Evolutionary conservation across 2,113 vertebrate species (phyloP).

Genomic region (Trochalopteron elliotii): DNA sequence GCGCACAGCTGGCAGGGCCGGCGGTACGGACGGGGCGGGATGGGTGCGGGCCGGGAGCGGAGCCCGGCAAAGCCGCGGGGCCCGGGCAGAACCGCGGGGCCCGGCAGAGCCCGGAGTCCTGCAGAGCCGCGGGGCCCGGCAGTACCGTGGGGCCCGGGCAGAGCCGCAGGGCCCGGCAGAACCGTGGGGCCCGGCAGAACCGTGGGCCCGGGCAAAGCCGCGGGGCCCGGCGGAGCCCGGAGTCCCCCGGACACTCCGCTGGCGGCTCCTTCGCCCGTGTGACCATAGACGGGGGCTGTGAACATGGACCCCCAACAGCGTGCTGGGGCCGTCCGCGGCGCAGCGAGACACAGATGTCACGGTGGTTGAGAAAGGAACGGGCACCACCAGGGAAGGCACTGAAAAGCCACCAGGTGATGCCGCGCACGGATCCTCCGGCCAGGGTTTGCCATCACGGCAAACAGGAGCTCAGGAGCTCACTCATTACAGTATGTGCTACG

Average conservation of each 20-base stretch:
- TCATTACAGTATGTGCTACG: fast-evolving
- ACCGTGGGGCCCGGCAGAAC: no score
- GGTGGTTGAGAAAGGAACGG: fast-evolving
- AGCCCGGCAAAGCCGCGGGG: no score
- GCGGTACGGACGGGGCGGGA: fast-evolving
- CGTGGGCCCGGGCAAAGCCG: no score
- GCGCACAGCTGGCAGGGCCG: not conserved
- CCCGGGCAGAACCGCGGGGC: no score
- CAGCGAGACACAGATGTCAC: fast-evolving
- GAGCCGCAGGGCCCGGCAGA: no score
- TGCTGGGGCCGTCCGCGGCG: fast-evolving
- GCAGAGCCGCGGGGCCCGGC: no score
- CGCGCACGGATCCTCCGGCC: not conserved
- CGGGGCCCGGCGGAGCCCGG: no score
- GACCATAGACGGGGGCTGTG: fast-evolving
- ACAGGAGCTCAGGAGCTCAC: fast-evolving
- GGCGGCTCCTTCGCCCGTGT: fast-evolving
- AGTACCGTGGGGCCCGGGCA: no score
- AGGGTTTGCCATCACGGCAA: fast-evolving
- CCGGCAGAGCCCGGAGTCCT: no score
- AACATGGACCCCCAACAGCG: fast-evolving
- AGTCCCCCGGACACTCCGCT: not conserved
- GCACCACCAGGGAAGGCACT: not conserved
- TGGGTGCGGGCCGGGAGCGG: fast-evolving
- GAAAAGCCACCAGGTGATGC: fast-evolving